phyloP scores from a whole-genome alignment of 2,797 vertebrate genomes.

The Bradypodion pumilum region DNA sequence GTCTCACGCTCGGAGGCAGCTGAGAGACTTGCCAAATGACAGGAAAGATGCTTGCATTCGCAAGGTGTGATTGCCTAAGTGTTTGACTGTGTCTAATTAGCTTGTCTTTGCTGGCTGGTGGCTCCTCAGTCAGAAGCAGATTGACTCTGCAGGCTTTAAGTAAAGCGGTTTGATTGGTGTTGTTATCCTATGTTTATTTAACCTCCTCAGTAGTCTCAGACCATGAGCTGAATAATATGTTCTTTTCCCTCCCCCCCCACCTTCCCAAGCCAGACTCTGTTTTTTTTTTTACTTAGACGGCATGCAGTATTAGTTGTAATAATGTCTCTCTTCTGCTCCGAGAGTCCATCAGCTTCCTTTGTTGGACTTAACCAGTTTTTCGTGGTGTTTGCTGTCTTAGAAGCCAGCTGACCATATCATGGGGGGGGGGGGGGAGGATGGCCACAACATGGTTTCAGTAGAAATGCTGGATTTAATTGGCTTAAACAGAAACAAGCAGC shows the following conservation, averaged over 20 bases:
- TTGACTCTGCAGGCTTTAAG: conserved; percentile 87
- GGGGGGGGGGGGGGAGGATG: conserved; percentile 27
- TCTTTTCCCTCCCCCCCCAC: conserved; percentile 58
- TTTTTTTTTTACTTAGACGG: conserved; percentile 12
- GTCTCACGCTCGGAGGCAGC: conserved; percentile 88
- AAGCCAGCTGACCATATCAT: conserved; percentile 24
- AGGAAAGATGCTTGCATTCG: conserved; percentile 86
- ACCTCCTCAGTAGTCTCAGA: conserved; percentile 77
- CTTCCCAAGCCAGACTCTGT: background rate
- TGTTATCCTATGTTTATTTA: conserved; percentile 89
- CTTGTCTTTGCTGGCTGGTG: conserved; percentile 88
- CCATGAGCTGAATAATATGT: conserved; percentile 60
- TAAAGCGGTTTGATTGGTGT: conserved; percentile 86
- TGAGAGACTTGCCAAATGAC: conserved; percentile 91
- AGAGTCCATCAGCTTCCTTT: conserved; percentile 3
- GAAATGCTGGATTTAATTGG: conserved; percentile 25
- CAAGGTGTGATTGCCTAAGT: conserved; percentile 93
- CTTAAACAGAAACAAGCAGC: conserved; percentile 30
- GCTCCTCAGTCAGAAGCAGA: conserved; percentile 89
- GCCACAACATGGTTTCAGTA: conserved; percentile 19
- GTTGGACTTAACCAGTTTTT: conserved; percentile 1
- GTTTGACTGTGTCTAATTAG: conserved; percentile 95
- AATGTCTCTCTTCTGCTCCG: conserved; percentile 25
- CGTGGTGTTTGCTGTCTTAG: conserved; percentile 7
- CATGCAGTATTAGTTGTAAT: background rate